Evolutionary conservation across 2,113 vertebrate genomes (phyloP), one percentile per base, ranked within the genome.

Genomic region (Orcinus orca): DNA sequence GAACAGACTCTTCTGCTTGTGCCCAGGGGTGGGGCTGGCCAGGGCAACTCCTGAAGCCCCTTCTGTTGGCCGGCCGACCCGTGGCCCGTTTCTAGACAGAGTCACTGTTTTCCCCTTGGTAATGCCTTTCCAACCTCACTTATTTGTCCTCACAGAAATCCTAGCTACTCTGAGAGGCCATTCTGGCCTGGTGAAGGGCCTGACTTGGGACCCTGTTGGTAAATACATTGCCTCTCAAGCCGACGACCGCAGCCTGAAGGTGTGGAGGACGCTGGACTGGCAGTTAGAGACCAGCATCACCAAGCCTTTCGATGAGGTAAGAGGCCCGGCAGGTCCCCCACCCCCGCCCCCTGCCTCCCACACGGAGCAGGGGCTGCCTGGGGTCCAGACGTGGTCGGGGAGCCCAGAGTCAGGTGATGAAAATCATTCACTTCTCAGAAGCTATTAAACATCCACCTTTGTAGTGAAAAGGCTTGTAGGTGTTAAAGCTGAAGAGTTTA

Each of bases 161-260:
- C 99, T 99, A 93, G 99, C 99, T 41, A 99, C 99, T 74, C 97
- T 99, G 92, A 99, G 99, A 91, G 99, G 99, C 14, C 99, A 99
- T 98, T 99, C 99, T 0, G 99, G 99, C 36, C 97, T 99, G 98
- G 99, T 99, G 4, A 99, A 99, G 95, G 99, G 99, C 23, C 98
- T 99, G 93, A 99, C 99, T 20, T 99, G 99, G 99, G 99, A 99
- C 85, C 99, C 99, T 17, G 99, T 99, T 62, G 99, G 99, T 33
- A 99, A 99, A 65, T 99, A 99, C 55, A 99, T 99, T 17, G 99
- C 99, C 17, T 99, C 99, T 6, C 99, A 99, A 98, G 99, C 99
- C 7, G 99, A 99, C 21, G 99, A 99, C 98, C 99, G 99, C 85
- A 99, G 99, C 63, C 98, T 99, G 71, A 99, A 99, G 91, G 99